Evolutionary conservation across 2,113 vertebrate genomes (phyloP).

Genomic region (Arothron firmamentum): DNA sequence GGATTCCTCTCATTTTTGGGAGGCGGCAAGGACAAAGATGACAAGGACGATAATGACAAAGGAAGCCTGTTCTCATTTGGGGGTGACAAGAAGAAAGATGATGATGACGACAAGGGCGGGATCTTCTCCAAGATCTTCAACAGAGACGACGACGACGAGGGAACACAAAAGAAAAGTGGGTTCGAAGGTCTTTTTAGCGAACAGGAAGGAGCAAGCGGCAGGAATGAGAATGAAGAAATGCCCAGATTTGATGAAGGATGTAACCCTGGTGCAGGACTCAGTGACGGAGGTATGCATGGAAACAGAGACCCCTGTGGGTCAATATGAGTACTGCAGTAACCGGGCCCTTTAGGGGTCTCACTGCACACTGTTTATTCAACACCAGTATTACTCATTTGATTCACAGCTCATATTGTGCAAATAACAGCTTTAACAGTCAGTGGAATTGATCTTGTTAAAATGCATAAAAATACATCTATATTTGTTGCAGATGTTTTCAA

Average conservation of each 20-base stretch:
- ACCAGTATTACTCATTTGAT: too few relatives aligned
- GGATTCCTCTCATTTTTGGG: constrained; percentile 8
- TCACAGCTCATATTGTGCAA: too few relatives aligned
- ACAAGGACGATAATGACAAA: constrained; percentile 21
- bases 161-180: constrained; percentile 21
- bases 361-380: not conserved
- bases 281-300: constrained; percentile 38
- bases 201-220: not conserved
- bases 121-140: not conserved
- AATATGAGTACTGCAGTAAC: too few relatives aligned
- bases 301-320: too few relatives aligned
- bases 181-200: constrained; percentile 52
- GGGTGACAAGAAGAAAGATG: constrained; percentile 18
- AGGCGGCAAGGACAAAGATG: constrained; percentile 15
- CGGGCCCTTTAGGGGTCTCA: not conserved
- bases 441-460: too few relatives aligned
- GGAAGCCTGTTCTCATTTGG: constrained; percentile 8
- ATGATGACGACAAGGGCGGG: not conserved
- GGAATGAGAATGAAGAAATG: not conserved
- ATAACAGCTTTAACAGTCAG: too few relatives aligned
- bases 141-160: not conserved
- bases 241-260: not conserved
- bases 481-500: constrained; percentile 41
- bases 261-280: not conserved
- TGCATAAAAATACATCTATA: not conserved